phyloP scores from a whole-genome alignment of 30 jellyfish, hydroid and myxozoan species.

The Sanderia malayensis region DNA sequence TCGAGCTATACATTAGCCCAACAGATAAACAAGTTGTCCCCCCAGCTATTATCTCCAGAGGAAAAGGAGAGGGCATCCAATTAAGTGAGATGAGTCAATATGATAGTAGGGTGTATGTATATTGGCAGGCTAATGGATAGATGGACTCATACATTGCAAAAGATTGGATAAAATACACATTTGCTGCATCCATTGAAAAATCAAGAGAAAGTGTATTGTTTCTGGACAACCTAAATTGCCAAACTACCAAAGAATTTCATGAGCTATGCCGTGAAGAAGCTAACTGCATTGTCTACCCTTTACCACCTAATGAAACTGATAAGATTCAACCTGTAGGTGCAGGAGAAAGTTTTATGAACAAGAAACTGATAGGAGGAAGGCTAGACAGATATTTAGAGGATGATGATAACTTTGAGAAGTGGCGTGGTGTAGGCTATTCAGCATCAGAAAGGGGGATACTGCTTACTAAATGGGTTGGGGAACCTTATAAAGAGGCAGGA shows the following conservation, averaged over 20 bases:
- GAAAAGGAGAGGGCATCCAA: constrained; percentile 3
- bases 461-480: constrained; percentile 5
- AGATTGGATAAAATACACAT: constrained; percentile 2
- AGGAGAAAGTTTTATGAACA: constrained; percentile 1
- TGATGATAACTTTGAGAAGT: neutral
- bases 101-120: constrained; percentile 8
- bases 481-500: neutral
- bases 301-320: constrained; percentile 8
- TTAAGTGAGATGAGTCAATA: neutral
- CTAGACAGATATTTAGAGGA: constrained; percentile 6
- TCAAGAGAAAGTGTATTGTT: constrained; percentile 11
- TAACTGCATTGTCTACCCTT: neutral
- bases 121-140: constrained; percentile 11
- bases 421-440: neutral
- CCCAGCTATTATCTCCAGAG: constrained; percentile 3
- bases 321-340: constrained; percentile 4
- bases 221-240: constrained; percentile 17
- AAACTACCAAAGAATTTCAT: neutral
- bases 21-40: neutral
- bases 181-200: constrained; percentile 8
- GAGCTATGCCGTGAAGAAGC: neutral
- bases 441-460: constrained; percentile 19
- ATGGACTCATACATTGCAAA: neutral
- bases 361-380: neutral
- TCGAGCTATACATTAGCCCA: constrained; percentile 8